phyloP scores from a whole-genome alignment of 1,140 invertebrate genomes.

The Venturia canescens region DNA sequence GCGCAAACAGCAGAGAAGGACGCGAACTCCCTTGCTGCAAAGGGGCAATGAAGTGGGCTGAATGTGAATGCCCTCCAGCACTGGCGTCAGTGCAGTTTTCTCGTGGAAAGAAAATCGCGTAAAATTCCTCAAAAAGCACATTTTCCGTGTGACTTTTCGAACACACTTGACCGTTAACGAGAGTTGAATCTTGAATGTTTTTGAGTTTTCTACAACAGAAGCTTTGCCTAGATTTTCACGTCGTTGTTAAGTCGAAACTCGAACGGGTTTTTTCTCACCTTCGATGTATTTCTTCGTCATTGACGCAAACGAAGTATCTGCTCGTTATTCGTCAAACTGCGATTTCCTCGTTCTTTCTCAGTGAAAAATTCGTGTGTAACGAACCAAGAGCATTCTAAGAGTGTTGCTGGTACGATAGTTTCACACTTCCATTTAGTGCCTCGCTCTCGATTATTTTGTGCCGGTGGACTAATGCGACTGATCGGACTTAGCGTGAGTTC shows the following conservation, averaged over 20 bases:
- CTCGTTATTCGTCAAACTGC: not conserved
- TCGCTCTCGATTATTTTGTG: conserved; percentile 17
- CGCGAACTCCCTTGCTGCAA: not conserved
- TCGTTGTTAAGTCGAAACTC: not conserved
- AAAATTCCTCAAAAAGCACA: too few species aligned
- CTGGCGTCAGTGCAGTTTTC: not conserved
- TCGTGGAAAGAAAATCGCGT: too few species aligned
- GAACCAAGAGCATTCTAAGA: not conserved
- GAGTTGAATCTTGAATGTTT: too few species aligned
- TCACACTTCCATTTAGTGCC: not conserved
- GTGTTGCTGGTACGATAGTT: not conserved
- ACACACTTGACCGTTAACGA: not conserved
- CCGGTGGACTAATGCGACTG: conserved; percentile 10
- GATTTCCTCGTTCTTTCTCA: not conserved
- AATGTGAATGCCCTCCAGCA: not conserved
- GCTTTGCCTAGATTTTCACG: not conserved
- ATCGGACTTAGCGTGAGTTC: not conserved
- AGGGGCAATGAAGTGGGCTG: not conserved
- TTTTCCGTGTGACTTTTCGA: too few species aligned
- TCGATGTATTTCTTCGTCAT: too few species aligned
- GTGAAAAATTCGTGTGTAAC: not conserved
- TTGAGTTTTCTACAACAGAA: too few species aligned
- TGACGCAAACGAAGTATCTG: too few species aligned
- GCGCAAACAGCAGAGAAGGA: conserved; percentile 11
- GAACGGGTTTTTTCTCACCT: not conserved